Percentiles rank a stretch among this genome's conserved stretches.
These are phyloP conservation scores for Aurelia coerulea DNA, from an alignment of 30 jellyfish, hydroid and myxozoan genomes.

Conservation along the genomic window DNA sequence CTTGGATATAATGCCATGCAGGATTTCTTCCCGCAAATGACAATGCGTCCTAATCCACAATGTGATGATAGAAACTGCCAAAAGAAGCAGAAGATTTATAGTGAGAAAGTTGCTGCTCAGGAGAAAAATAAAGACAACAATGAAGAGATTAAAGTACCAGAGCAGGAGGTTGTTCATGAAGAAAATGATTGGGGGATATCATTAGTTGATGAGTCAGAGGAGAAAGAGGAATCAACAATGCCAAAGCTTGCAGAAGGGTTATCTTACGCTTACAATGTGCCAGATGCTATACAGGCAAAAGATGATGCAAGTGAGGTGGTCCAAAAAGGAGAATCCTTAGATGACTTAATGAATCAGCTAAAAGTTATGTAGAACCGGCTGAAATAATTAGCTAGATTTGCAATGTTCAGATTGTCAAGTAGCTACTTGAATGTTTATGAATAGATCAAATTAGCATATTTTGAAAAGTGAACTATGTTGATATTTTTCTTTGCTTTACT, in stretches of 20 bases:
- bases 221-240: conserved; percentile 66
- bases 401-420: too few species aligned
- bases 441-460: too few species aligned
- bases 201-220: conserved; percentile 90
- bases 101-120: conserved; percentile 50
- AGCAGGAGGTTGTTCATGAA: conserved; percentile 81
- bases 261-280: conserved; percentile 83
- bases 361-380: conserved; percentile 30
- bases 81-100: conserved; percentile 73
- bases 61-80: conserved; percentile 89
- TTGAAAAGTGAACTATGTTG: too few species aligned
- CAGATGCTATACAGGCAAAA: conserved; percentile 35
- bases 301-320: conserved; percentile 17
- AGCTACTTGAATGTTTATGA: too few species aligned
- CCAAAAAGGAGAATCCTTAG: conserved; percentile 39
- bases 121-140: conserved; percentile 11
- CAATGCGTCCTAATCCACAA: conserved; percentile 92
- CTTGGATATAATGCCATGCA: conserved; percentile 98
- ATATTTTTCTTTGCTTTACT: too few species aligned
- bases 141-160: conserved; percentile 11
- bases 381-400: too few species aligned
- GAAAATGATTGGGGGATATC: conserved; percentile 94
- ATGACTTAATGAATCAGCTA: conserved; percentile 59
- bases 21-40: conserved; percentile 97
- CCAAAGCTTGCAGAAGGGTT: conserved; percentile 84